Percentiles rank a stretch among this genome's conserved stretches.
These are phyloP conservation scores for Pseudorasbora parva DNA, from an alignment of 2,113 vertebrate genomes.

Conservation along the genomic window DNA sequence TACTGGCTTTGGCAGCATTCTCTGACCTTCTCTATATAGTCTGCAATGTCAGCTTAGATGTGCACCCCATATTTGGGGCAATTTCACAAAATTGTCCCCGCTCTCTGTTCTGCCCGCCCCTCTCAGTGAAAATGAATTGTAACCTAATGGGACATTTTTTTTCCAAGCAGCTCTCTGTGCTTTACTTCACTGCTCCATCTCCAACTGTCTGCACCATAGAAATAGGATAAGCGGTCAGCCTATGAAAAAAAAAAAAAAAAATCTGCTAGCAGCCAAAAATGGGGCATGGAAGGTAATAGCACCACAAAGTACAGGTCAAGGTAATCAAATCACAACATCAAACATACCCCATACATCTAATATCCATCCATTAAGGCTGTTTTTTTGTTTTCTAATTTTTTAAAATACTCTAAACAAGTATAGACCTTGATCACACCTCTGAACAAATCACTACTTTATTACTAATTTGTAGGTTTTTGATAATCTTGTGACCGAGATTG, in stretches of 20 bases:
- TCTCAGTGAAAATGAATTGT: neutral
- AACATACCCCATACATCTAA: neutral
- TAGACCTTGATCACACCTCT: too few species aligned
- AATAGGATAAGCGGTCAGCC: neutral
- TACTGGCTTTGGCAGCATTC: too few species aligned
- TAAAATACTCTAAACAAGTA: too few species aligned
- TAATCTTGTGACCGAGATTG: too few species aligned
- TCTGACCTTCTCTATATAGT: too few species aligned
- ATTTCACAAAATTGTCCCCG: neutral
- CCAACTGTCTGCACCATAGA: neutral
- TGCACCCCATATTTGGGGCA: neutral
- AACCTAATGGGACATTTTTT: neutral
- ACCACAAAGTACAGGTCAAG: neutral
- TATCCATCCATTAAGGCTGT: too few species aligned
- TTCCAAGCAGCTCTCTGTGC: constrained; percentile 6
- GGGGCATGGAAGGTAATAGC: neutral
- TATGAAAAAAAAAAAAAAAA: neutral
- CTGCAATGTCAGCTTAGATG: too few species aligned
- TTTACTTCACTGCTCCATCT: neutral
- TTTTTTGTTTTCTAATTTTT: too few species aligned
- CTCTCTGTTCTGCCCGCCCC: neutral
- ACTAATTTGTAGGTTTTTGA: too few species aligned
- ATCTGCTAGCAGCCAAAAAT: neutral
- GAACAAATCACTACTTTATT: too few species aligned
- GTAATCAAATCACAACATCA: neutral